phyloP scores from a whole-genome alignment of 1,140 invertebrate species.

The Zaprionus nigranus region DNA sequence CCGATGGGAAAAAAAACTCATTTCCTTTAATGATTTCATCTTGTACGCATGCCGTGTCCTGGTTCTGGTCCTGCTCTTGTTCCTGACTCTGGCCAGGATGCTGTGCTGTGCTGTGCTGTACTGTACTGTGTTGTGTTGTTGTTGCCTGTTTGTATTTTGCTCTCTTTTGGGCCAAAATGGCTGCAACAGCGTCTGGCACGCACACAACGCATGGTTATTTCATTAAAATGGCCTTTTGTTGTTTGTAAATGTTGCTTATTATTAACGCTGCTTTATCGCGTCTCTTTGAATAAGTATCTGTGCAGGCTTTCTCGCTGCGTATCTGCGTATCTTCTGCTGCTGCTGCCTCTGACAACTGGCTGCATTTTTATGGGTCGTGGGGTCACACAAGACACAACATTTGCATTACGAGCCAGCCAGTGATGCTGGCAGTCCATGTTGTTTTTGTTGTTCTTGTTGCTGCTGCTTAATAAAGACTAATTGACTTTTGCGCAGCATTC shows the following conservation, averaged over 20 bases:
- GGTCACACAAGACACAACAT: slow-evolving; percentile 69
- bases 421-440: slow-evolving; percentile 6
- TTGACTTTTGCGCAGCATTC: slow-evolving; percentile 64
- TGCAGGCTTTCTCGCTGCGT: slow-evolving; percentile 7
- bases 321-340: slow-evolving; percentile 24
- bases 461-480: slow-evolving; percentile 80
- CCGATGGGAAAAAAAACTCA: slow-evolving; percentile 81
- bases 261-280: slow-evolving; percentile 75
- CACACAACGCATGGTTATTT: slow-evolving; percentile 76
- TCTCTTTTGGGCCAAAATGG: slow-evolving; percentile 22
- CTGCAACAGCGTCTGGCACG: slow-evolving; percentile 53
- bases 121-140: slow-evolving; percentile 5
- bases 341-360: slow-evolving; percentile 38
- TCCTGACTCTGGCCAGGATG: slow-evolving; percentile 35
- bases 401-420: slow-evolving; percentile 68
- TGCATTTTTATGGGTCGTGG: slow-evolving; percentile 69
- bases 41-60: slow-evolving; percentile 69
- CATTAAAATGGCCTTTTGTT: slow-evolving; percentile 83
- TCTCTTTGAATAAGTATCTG: slow-evolving; percentile 49
- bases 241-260: slow-evolving; percentile 83
- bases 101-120: neutral
- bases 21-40: slow-evolving; percentile 83
- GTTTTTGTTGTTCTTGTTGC: slow-evolving; percentile 12
- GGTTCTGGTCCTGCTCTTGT: slow-evolving; percentile 30
- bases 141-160: slow-evolving; percentile 14